Evolutionary conservation across 2,888 invertebrate species (phyloP), one percentile per base, ranked within the genome.

Genomic region (Morpho deidamia): DNA sequence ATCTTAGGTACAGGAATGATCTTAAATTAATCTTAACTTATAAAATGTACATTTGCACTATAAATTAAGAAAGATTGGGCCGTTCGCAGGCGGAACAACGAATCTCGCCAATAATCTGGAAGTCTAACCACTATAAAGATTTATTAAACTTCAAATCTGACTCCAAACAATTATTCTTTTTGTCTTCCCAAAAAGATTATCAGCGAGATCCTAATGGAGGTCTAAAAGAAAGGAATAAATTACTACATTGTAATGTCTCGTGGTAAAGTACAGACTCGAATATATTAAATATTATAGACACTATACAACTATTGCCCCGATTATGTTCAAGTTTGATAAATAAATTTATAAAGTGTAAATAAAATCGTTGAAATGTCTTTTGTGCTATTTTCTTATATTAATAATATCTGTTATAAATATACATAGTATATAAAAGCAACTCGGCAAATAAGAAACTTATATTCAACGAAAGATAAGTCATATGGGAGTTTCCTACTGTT

Each of bases 1-100:
- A 67, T 88, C 88, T 88, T 88, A 88, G 88, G 88, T 87, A 86
- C 87, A 80, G 88, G 87, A 88, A 88, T 87, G 86, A 86, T 81
- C 82, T 85, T 82, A 84, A 72, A 68, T 78, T 35, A 81, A 68
- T 71, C 74, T 75, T 79, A 71, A 64, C 68, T 69, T 61, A 67
- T 66, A 71, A 76, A 75, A 81, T 81, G 77, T 83, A 86, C 81
- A 88, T 79, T 86, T 83, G 81, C 77, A 84, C 83, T 88, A 84
- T 75, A 68, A 73, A 72, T 75, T 73, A 72, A 70, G 67, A 70
- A 71, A 74, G 63, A 71, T 75, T 69, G 75, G 78, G 76, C 71
- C 74, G 65, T 71, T 72, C 66, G 68, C 72, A 81, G 81, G 78
- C 81, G 82, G 82, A 78, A 62, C 67, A 61, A 59, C 67, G 63